Conservation (phyloP, 2,888 invertebrate species). For the Pyrocoelia pectoralis region DNA sequence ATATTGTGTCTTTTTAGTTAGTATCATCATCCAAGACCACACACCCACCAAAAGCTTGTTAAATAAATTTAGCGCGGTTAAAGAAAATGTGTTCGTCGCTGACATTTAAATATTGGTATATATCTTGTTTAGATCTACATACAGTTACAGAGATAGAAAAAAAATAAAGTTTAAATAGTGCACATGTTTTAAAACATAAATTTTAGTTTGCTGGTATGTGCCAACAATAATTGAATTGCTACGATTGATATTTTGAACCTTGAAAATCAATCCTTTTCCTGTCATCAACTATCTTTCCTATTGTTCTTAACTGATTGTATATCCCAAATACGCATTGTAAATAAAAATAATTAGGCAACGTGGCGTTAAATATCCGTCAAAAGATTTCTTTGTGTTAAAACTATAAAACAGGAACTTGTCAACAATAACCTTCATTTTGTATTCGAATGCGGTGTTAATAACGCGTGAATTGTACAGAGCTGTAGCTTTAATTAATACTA, state of each 20-base stretch:
- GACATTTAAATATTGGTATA: slow-evolving; percentile 7
- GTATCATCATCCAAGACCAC: neutral
- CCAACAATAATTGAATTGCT: slow-evolving; percentile 37
- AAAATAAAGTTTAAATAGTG: slow-evolving; percentile 6
- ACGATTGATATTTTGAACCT: slow-evolving; percentile 46
- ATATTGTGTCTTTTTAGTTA: neutral
- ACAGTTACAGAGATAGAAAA: neutral
- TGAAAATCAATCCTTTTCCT: slow-evolving; percentile 49
- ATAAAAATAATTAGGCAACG: slow-evolving; percentile 24
- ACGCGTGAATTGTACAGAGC: slow-evolving; percentile 1
- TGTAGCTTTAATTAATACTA: slow-evolving; percentile 4
- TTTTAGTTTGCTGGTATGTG: neutral
- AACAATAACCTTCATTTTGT: slow-evolving; percentile 23
- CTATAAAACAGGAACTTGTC: slow-evolving; percentile 21
- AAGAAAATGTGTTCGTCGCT: neutral
- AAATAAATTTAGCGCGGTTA: neutral
- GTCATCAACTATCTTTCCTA: slow-evolving; percentile 46
- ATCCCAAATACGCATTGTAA: slow-evolving; percentile 24
- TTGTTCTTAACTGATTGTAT: slow-evolving; percentile 41
- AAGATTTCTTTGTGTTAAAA: slow-evolving; percentile 20
- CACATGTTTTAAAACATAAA: slow-evolving; percentile 5
- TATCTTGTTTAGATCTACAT: slow-evolving; percentile 5
- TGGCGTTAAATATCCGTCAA: slow-evolving; percentile 21
- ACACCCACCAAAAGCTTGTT: neutral
- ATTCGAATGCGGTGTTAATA: slow-evolving; percentile 8